phyloP scores from a whole-genome alignment of 2,797 vertebrate genomes.

The Acomys russatus region DNA sequence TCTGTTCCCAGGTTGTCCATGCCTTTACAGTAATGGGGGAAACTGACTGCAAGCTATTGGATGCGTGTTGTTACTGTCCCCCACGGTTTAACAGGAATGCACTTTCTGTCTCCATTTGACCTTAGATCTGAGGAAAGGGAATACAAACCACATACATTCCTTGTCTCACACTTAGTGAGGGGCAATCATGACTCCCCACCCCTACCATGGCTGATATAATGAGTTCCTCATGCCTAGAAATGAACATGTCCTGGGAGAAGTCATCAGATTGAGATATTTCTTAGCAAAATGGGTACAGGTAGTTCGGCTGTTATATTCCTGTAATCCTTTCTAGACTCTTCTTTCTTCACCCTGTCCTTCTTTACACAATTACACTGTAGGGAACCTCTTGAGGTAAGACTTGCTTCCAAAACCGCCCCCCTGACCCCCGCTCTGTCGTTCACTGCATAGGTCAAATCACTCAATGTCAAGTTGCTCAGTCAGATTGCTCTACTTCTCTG shows the following conservation, averaged over 20 bases:
- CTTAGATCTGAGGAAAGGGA: neutral
- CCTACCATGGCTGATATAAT: neutral
- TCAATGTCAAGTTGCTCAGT: neutral
- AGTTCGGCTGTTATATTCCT: slow-evolving; percentile 20
- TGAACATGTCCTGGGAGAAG: neutral
- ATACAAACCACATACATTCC: neutral
- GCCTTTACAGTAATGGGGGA: neutral
- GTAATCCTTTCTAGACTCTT: neutral
- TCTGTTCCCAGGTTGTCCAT: neutral
- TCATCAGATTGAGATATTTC: neutral
- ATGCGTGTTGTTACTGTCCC: too few relatives aligned
- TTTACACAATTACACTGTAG: neutral
- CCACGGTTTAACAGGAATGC: neutral
- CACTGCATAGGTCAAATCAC: neutral
- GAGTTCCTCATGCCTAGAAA: neutral
- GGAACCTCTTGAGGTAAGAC: neutral
- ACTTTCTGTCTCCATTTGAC: neutral
- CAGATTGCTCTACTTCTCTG: neutral
- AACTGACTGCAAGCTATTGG: accelerated
- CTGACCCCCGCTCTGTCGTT: neutral
- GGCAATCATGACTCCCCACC: neutral
- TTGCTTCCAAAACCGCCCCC: neutral
- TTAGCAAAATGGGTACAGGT: neutral
- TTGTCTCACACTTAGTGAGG: neutral
- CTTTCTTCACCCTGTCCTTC: neutral